Percentiles rank a stretch among this genome's conserved stretches.
Conservation (phyloP, 2,888 invertebrate species). For the Xanthia togata region DNA sequence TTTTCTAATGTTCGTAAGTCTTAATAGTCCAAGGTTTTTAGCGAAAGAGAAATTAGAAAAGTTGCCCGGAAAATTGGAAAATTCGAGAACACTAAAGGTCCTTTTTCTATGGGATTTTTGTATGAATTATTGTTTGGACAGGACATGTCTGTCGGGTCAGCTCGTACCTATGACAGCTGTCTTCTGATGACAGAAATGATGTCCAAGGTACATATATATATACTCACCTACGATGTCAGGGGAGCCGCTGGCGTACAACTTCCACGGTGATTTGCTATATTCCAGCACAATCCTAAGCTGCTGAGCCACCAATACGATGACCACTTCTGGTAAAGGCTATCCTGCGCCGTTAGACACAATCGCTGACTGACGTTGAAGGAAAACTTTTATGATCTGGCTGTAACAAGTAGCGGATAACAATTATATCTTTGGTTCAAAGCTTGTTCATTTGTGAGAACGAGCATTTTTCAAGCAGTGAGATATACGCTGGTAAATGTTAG, state of each 20-base stretch:
- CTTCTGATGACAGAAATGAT: too few species aligned
- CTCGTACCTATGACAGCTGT: not conserved
- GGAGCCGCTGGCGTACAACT: not conserved
- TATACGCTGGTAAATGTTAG: not conserved
- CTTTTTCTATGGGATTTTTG: not conserved
- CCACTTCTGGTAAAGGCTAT: not conserved
- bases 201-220: too few species aligned
- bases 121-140: not conserved
- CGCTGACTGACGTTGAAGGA: not conserved
- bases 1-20: too few species aligned
- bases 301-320: not conserved
- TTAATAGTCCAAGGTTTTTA: not conserved
- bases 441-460: not conserved
- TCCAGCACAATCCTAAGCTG: not conserved
- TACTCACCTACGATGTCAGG: not conserved
- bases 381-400: not conserved
- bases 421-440: too few species aligned
- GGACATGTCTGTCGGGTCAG: not conserved
- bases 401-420: not conserved
- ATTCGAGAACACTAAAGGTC: not conserved
- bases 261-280: not conserved
- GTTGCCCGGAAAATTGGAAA: not conserved
- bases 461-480: not conserved
- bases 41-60: not conserved
- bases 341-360: not conserved